Conservation (phyloP, 2,888 invertebrate genomes). For the Polydrusus pterygomalis region DNA sequence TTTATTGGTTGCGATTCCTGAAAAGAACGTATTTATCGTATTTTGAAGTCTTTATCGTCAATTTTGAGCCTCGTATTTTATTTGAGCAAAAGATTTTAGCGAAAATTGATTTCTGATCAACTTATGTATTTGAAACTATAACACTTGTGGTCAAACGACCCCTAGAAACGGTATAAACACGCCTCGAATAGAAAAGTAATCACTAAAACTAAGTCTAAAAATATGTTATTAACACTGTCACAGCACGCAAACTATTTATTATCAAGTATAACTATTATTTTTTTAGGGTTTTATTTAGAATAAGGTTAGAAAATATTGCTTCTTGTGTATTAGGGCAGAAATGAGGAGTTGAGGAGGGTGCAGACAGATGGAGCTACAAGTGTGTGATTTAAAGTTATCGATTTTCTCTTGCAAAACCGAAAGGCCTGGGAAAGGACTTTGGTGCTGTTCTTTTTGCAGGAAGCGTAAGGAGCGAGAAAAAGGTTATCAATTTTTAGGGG, state of each 20-base stretch:
- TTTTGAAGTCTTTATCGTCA: constrained; percentile 13
- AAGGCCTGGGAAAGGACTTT: constrained; percentile 11
- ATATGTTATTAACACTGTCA: background rate
- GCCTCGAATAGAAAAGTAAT: background rate
- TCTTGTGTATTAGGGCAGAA: constrained; percentile 45
- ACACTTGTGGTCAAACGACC: background rate
- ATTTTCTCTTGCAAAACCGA: constrained; percentile 18
- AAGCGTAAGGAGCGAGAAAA: background rate
- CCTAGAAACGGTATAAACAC: constrained; percentile 8
- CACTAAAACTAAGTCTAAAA: constrained; percentile 46
- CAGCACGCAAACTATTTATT: constrained; percentile 22
- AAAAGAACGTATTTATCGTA: constrained; percentile 23
- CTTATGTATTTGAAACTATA: constrained; percentile 3
- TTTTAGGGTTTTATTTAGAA: constrained; percentile 14
- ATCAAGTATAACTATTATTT: background rate
- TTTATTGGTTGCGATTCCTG: no score
- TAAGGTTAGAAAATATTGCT: constrained; percentile 54
- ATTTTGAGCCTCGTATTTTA: constrained; percentile 26
- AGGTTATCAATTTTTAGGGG: no score
- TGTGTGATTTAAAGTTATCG: constrained; percentile 43
- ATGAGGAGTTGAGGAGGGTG: constrained; percentile 17
- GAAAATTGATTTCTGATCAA: constrained; percentile 34
- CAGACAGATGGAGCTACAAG: constrained; percentile 53
- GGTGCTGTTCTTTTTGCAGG: constrained; percentile 35
- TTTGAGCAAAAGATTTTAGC: constrained; percentile 31